phyloP scores from a whole-genome alignment of 2,113 vertebrate species.

The Leptocoma aspasia region DNA sequence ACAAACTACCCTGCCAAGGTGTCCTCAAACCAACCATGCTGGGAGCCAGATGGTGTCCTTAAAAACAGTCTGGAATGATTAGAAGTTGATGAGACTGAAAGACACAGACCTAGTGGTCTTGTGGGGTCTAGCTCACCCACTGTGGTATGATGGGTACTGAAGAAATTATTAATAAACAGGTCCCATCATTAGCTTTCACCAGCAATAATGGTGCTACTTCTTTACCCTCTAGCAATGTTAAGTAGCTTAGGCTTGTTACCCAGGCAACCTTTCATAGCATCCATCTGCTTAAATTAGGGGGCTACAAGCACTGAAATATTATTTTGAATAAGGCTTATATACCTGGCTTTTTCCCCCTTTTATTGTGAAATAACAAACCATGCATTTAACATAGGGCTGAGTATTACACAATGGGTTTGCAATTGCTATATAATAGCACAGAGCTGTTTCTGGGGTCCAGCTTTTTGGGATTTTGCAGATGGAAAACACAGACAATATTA shows the following conservation, averaged over 20 bases:
- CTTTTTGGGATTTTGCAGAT: background rate
- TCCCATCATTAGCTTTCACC: background rate
- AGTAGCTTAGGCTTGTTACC: background rate
- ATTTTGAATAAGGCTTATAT: background rate
- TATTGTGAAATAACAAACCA: background rate
- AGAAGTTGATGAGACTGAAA: background rate
- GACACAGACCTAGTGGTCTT: background rate
- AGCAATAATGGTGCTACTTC: background rate
- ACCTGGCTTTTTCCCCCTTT: background rate
- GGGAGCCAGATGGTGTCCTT: background rate
- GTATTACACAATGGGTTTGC: background rate
- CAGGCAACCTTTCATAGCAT: background rate
- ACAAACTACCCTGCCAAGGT: background rate
- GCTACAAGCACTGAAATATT: background rate
- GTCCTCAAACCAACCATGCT: background rate
- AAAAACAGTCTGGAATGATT: background rate
- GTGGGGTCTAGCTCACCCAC: background rate
- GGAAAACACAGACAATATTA: background rate
- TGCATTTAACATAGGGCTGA: background rate
- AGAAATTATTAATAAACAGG: background rate
- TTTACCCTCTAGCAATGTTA: background rate
- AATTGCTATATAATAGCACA: background rate
- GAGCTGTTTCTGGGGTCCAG: background rate
- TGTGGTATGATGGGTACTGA: background rate
- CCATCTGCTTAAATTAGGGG: conserved; percentile 1